These are phyloP conservation scores for Carcinoscorpius rotundicauda DNA, from an alignment of 1,140 invertebrate genomes.

Conservation along the genomic window DNA sequence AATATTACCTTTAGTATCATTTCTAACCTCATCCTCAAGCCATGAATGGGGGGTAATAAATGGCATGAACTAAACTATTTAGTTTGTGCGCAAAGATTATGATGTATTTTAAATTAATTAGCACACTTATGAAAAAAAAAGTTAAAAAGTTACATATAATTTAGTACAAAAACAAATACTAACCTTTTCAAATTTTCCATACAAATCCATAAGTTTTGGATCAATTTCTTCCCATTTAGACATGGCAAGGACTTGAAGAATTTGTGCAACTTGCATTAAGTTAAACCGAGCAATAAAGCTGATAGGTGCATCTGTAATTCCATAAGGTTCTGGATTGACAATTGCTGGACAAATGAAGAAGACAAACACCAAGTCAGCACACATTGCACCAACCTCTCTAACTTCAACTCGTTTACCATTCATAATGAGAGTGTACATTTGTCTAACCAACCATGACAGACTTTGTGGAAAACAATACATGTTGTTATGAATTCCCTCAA, in stretches of 20 bases:
- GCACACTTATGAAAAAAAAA: too few relatives aligned
- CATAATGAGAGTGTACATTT: constrained; percentile 41
- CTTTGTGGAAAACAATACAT: constrained; percentile 80
- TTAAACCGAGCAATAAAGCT: constrained; percentile 82
- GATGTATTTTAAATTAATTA: too few relatives aligned
- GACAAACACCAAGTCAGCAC: constrained; percentile 84
- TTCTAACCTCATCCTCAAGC: too few relatives aligned
- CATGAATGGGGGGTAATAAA: too few relatives aligned
- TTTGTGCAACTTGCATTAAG: constrained; percentile 70
- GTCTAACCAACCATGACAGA: constrained; percentile 44
- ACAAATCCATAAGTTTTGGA: constrained; percentile 54
- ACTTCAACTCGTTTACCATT: constrained; percentile 32
- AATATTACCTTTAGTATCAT: too few relatives aligned
- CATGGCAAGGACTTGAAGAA: constrained; percentile 79
- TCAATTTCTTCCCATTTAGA: constrained; percentile 68
- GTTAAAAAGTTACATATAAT: too few relatives aligned
- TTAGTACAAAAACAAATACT: constrained; percentile 1
- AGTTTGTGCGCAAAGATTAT: too few relatives aligned
- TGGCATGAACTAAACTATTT: too few relatives aligned
- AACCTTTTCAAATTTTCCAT: constrained; percentile 58
- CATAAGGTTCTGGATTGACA: constrained; percentile 88
- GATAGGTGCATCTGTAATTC: constrained; percentile 78
- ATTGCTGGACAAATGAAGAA: constrained; percentile 94
- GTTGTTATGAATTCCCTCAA: constrained; percentile 68
- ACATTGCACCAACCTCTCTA: constrained; percentile 54